These are phyloP conservation scores for Oryzias woworae DNA, from an alignment of 2,113 vertebrate species.

Conservation along the genomic window DNA sequence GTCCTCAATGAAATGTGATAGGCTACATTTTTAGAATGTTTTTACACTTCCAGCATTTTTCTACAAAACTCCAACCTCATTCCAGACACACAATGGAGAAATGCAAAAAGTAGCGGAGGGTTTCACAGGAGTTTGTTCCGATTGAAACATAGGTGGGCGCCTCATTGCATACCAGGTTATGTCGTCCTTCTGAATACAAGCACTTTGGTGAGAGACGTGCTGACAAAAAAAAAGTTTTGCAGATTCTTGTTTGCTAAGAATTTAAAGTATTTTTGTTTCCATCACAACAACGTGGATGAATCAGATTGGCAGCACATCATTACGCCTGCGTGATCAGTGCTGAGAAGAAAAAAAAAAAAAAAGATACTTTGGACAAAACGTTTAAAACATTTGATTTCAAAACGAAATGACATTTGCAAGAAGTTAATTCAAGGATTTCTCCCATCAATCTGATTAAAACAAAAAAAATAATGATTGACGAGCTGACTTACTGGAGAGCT, in stretches of 20 bases:
- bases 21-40: conserved; percentile 54
- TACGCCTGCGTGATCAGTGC: conserved; percentile 68
- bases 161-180: conserved; percentile 48
- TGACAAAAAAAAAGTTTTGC: conserved; percentile 74
- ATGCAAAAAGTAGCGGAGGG: conserved; percentile 73
- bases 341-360: conserved; percentile 32
- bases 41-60: conserved; percentile 74
- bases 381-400: background rate
- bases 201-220: conserved; percentile 82
- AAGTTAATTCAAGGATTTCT: too few relatives aligned
- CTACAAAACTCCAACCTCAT: conserved; percentile 71
- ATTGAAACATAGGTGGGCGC: conserved; percentile 51
- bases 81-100: conserved; percentile 58
- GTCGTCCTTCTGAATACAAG: conserved; percentile 74
- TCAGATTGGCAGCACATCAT: conserved; percentile 44
- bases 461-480: too few relatives aligned
- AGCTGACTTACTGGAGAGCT: too few relatives aligned
- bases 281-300: conserved; percentile 32
- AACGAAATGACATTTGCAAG: background rate
- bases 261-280: conserved; percentile 64
- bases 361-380: conserved; percentile 19
- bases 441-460: too few relatives aligned
- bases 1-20: conserved; percentile 69
- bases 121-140: conserved; percentile 52
- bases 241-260: conserved; percentile 70